phyloP scores from a whole-genome alignment of 2,797 vertebrate genomes.

The Myotis planiceps region DNA sequence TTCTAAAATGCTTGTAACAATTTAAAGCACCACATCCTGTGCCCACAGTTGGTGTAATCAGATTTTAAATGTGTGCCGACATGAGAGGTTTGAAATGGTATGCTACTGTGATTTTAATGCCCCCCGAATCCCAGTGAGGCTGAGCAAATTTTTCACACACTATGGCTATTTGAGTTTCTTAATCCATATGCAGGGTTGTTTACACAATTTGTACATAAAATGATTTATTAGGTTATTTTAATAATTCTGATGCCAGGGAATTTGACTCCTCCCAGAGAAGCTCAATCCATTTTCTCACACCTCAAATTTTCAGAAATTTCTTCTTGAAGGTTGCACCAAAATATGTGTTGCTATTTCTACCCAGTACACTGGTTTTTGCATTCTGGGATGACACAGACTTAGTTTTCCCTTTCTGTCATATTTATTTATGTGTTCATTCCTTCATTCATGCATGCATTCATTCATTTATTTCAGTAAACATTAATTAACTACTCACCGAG shows the following conservation, averaged over 20 bases:
- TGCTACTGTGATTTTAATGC: conserved; percentile 39
- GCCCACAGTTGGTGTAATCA: conserved; percentile 33
- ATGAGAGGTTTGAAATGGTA: conserved; percentile 5
- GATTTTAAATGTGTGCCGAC: conserved; percentile 46
- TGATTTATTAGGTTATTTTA: conserved; percentile 7
- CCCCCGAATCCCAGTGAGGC: not conserved
- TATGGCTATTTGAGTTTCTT: conserved; percentile 16
- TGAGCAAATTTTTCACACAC: conserved; percentile 15
- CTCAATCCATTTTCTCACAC: not conserved
- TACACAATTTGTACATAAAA: not conserved
- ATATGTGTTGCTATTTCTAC: not conserved
- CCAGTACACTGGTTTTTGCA: not conserved
- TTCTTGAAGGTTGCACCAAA: not conserved
- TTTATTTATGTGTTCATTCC: not conserved
- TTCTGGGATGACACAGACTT: not conserved
- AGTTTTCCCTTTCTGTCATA: not conserved
- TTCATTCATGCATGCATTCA: not conserved
- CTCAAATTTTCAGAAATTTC: not conserved
- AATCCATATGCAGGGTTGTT: conserved; percentile 26
- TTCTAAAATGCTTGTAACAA: conserved; percentile 47
- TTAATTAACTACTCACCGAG: not conserved
- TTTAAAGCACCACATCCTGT: conserved; percentile 28
- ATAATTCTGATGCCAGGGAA: not conserved
- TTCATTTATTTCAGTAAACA: not conserved
- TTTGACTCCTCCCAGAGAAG: not conserved